phyloP scores from a whole-genome alignment of 2,888 invertebrate genomes.

The Empis stercorea region DNA sequence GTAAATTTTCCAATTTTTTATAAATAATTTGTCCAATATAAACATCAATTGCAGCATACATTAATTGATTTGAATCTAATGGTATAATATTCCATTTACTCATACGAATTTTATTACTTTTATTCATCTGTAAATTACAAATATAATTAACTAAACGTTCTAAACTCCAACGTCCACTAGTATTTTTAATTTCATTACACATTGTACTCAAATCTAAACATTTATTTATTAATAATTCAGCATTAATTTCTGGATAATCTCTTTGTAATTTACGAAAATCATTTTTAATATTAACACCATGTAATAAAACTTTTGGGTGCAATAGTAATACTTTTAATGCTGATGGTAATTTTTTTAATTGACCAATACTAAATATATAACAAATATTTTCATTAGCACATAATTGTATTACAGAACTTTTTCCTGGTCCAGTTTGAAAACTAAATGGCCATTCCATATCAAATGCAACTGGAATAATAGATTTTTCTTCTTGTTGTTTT shows the following conservation, averaged over 20 bases:
- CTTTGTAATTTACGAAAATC: slow-evolving; percentile 48
- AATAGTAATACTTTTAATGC: slow-evolving; percentile 40
- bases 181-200: slow-evolving; percentile 41
- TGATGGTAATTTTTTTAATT: slow-evolving; percentile 43
- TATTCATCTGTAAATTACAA: slow-evolving; percentile 40
- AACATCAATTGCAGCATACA: slow-evolving; percentile 52
- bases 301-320: slow-evolving; percentile 44
- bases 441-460: slow-evolving; percentile 56
- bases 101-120: slow-evolving; percentile 43
- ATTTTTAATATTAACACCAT: slow-evolving; percentile 51
- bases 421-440: slow-evolving; percentile 45
- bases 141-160: slow-evolving; percentile 42
- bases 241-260: slow-evolving; percentile 45
- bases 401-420: slow-evolving; percentile 48
- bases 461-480: slow-evolving; percentile 43
- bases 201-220: slow-evolving; percentile 46
- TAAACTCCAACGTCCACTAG: slow-evolving; percentile 46
- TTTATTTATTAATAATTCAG: slow-evolving; percentile 41
- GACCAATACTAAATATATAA: slow-evolving; percentile 44
- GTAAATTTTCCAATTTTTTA: slow-evolving; percentile 22
- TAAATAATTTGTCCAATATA: slow-evolving; percentile 39
- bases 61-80: slow-evolving; percentile 40
- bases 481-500: slow-evolving; percentile 12
- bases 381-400: slow-evolving; percentile 41
- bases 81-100: slow-evolving; percentile 49